Base-by-base conservation (phyloP, 1,140 invertebrate species). In the Pogonognathellus flavescens region DNA sequence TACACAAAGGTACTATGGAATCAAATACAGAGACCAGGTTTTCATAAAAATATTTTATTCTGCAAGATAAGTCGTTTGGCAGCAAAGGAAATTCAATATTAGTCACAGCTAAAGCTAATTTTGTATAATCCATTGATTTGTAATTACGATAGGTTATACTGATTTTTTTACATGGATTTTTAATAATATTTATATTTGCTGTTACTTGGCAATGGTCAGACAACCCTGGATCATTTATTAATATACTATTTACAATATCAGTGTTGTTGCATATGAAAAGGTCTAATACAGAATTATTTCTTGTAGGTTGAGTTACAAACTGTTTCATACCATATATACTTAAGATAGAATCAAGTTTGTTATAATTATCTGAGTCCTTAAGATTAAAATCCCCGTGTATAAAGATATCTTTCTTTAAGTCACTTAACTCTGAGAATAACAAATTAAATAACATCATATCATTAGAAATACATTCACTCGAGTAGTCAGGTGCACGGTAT, bases 381-480 rank as follows among this genome's bases (percentile, higher is more conserved):
- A 81, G 20, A 41, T 81, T 81, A 55, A 81, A 81, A 18, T 81
- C 80, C 6, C 50, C 80, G 22, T 53, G 50, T 16, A 81, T 16
- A 25, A 11, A 53, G 1, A 55, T 1, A 8, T 1, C 8, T 6
- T 57, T 55, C 11, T 9, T 18, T 0, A 81, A 1, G 3, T 16
- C 0, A 13, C 22, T 14, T 13, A 81, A 5, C 6, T 81, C 50
- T 0, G n/a, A n/a, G 13, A 55, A 55, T 14, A 55, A 10, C 18
- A 55, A 10, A 5, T 81, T 50, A 13, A 81, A 25, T 0, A n/a
- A 11, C 0, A 18, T 13, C 18, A 81, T 20, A 57, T 81, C 80
- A 1, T 31, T 55, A 14, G 0, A 3, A 5, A 53, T 25, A 81
- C 80, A 55, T 20, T 53, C 5, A 6, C 13, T 57, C 0, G 80